Evolutionary conservation across 2,888 invertebrate genomes (phyloP).

Genomic region (Ephialtes manifestator): DNA sequence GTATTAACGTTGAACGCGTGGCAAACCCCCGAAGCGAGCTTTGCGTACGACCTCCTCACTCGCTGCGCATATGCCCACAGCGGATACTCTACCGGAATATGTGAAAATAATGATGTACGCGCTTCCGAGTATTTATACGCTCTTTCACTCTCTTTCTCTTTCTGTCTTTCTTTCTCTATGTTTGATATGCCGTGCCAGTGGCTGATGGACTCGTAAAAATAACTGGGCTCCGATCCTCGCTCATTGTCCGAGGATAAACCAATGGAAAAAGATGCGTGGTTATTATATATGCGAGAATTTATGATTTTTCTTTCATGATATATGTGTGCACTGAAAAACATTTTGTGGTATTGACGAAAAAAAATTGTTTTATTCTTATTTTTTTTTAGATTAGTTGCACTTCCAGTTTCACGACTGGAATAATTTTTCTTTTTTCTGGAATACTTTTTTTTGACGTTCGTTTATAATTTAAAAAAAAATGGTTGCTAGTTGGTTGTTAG

Average conservation of each 20-base stretch:
- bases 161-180: not conserved
- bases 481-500: no score
- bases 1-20: constrained; percentile 70
- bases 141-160: not conserved
- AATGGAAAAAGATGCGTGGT: not conserved
- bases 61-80: not conserved
- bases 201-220: not conserved
- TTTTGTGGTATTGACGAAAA: not conserved
- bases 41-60: constrained; percentile 20
- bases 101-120: constrained; percentile 59
- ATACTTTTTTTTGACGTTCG: no score
- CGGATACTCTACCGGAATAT: constrained; percentile 6
- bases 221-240: constrained; percentile 54
- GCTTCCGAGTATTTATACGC: constrained; percentile 4
- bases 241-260: constrained; percentile 1
- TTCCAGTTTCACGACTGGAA: no score
- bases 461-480: no score
- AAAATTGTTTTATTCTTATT: not conserved
- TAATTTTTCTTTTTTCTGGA: no score
- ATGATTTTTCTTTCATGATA: not conserved
- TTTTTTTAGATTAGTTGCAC: no score
- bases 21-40: constrained; percentile 56
- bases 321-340: not conserved
- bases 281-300: not conserved
- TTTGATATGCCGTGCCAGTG: not conserved